phyloP scores from a whole-genome alignment of 2,797 vertebrate species.

The Limnodromus scolopaceus region DNA sequence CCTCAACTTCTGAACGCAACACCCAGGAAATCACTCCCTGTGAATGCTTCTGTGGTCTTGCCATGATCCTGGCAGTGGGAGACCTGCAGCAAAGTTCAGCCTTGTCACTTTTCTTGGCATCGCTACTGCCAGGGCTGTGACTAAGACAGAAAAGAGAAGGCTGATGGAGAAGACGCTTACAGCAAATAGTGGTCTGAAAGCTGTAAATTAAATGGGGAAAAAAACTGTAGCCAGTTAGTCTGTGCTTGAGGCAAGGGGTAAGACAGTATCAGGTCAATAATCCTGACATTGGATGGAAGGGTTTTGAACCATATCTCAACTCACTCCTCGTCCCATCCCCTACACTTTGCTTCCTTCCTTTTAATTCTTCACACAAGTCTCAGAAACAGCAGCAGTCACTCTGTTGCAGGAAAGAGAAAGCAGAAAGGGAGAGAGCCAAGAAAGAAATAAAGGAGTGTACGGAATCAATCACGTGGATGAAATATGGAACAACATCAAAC shows the following conservation, averaged over 20 bases:
- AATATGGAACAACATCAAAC: neutral
- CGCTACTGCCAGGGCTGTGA: neutral
- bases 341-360: neutral
- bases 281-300: neutral
- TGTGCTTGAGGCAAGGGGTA: neutral
- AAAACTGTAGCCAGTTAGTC: neutral
- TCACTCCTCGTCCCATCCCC: accelerated
- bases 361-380: neutral
- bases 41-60: neutral
- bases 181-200: neutral
- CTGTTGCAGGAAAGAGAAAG: neutral
- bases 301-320: neutral
- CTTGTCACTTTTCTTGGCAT: neutral
- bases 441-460: neutral
- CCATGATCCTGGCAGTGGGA: neutral
- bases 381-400: neutral
- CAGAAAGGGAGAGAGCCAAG: neutral
- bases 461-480: neutral
- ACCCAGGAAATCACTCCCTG: neutral
- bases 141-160: neutral
- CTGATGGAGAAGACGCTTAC: neutral
- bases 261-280: neutral
- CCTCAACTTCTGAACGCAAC: neutral
- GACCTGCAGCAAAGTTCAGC: neutral
- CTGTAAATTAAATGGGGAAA: neutral